Percentiles rank a stretch among this genome's conserved stretches.
Conservation (phyloP, 2,888 invertebrate genomes). For the Busseola fusca region DNA sequence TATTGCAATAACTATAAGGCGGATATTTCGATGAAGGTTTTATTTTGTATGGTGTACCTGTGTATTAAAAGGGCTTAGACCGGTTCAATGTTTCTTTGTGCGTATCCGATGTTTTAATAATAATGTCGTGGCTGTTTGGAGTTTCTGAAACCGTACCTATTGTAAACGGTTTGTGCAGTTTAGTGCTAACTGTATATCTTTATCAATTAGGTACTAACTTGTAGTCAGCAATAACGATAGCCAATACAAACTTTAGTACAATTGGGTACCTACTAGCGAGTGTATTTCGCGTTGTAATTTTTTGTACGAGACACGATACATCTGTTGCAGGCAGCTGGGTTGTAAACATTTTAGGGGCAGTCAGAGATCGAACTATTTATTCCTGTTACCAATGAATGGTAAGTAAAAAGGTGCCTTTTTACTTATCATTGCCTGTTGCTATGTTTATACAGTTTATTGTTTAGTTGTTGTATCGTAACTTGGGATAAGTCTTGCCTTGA, state of each 20-base stretch:
- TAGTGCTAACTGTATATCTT: neutral
- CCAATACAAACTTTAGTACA: neutral
- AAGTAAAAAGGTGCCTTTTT: too few relatives aligned
- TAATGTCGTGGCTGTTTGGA: neutral
- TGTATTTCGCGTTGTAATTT: neutral
- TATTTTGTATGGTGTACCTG: constrained; percentile 16
- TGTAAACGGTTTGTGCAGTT: neutral
- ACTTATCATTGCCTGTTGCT: too few relatives aligned
- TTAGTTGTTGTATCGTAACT: too few relatives aligned
- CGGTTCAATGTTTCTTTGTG: constrained; percentile 14
- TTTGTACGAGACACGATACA: neutral
- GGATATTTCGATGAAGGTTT: constrained; percentile 5
- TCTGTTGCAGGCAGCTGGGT: constrained; percentile 2
- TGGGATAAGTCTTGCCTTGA: neutral
- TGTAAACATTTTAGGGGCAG: neutral
- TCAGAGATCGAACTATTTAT: neutral
- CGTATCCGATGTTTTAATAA: constrained; percentile 24
- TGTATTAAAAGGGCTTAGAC: constrained; percentile 2
- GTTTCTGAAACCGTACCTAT: neutral
- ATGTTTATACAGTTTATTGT: too few relatives aligned
- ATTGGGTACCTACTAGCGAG: neutral
- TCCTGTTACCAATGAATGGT: neutral
- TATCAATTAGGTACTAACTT: neutral
- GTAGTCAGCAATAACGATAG: neutral
- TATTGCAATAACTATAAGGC: accelerated